Base-by-base conservation (phyloP, 2,113 vertebrate genomes). In the Artemisiospiza belli region DNA sequence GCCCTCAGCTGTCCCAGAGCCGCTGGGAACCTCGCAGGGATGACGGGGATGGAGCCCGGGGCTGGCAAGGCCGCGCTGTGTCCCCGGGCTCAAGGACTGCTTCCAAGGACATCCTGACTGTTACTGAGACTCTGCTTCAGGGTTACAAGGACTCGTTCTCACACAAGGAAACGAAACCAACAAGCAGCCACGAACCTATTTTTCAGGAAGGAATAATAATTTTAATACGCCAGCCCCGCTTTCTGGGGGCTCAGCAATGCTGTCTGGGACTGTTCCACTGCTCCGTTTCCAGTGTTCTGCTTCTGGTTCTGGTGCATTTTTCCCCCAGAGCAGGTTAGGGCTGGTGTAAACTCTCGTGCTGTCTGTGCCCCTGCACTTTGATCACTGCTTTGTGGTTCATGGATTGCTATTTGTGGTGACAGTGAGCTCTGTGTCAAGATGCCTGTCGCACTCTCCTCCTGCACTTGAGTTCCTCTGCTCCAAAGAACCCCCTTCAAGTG, bases 61-160 rank as follows among this genome's bases (percentile, higher is more conserved):
- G 4, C 68, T 7, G 63, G 9, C 1, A 12, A 37, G 39, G 47
- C 61, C 64, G 1, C 47, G 2, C 54, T 0, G 2, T 2, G 74
- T 23, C 37, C 87, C 95, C 20, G 8, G 64, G 16, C 82, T 69
- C 15, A 15, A 49, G 2, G 75, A 97, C 97, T 96, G 96, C 94
- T 95, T 54, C 91, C 61, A 52, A 12, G 6, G 83, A 93, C 96
- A 41, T 93, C 85, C 95, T 54, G 97, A 97, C 97, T 97, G 97
- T 97, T 97, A 97, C 11, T 25, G 49, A 80, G 86, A 81, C 27
- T 33, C 93, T 20, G 8, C 96, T 95, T 97, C 96, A 97, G 97
- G 97, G 97, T 84, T 94, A 95, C 84, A 90, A 80, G 95, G 94
- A 95, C 95, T 96, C 25, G 35, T 84, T 96, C 83, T 90, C 88